phyloP scores from a whole-genome alignment of 2,113 vertebrate species.

The Semicossyphus pulcher region DNA sequence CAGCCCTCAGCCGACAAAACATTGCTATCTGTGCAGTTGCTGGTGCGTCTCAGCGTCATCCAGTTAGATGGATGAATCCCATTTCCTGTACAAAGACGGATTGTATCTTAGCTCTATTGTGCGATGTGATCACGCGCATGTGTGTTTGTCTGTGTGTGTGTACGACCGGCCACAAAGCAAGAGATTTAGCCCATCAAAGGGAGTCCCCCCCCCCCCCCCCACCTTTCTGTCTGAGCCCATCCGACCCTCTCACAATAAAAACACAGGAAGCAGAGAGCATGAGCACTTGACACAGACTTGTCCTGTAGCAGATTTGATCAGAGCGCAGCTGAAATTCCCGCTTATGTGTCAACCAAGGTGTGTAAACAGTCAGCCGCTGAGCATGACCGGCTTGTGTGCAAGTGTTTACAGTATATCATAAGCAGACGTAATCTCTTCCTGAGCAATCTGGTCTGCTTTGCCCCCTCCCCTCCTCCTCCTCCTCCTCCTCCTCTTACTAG shows the following conservation, averaged over 20 bases:
- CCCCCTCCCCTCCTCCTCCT: not conserved
- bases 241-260: slow-evolving; percentile 68
- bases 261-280: slow-evolving; percentile 67
- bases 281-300: slow-evolving; percentile 77
- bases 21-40: slow-evolving; percentile 34
- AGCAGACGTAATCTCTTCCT: slow-evolving; percentile 40
- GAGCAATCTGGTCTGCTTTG: slow-evolving; percentile 8
- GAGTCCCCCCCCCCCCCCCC: not conserved
- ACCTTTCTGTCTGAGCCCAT: slow-evolving; percentile 53
- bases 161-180: slow-evolving; percentile 32
- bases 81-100: slow-evolving; percentile 54
- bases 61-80: slow-evolving; percentile 43
- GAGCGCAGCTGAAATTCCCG: slow-evolving; percentile 59
- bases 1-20: slow-evolving; percentile 36
- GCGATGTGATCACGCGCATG: not conserved
- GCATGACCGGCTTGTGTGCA: slow-evolving; percentile 42
- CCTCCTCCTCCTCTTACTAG: not conserved
- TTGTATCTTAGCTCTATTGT: slow-evolving; percentile 31
- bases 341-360: slow-evolving; percentile 70
- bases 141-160: not conserved
- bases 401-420: slow-evolving; percentile 59
- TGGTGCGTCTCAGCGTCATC: slow-evolving; percentile 19
- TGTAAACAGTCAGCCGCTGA: slow-evolving; percentile 70
- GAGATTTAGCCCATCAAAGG: slow-evolving; percentile 63
- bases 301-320: slow-evolving; percentile 78